Evolutionary conservation across 2,888 invertebrate genomes (phyloP), one percentile per base, ranked within the genome.

Genomic region (Parnassius orleans): DNA sequence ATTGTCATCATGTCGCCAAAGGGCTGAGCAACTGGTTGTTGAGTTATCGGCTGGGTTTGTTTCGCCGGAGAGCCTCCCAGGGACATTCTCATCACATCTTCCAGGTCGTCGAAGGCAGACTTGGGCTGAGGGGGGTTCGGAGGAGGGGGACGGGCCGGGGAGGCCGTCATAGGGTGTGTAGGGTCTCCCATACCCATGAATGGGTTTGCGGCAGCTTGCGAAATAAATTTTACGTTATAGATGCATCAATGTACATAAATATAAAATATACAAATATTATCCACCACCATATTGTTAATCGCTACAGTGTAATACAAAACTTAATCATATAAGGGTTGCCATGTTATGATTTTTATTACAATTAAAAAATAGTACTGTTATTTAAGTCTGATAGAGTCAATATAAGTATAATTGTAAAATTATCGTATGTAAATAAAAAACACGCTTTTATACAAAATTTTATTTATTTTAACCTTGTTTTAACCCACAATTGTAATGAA

Each of bases 51-150:
- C 67, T 80, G 83, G 60, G 75, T 64, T 2, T 76, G 71, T 69
- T 86, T 86, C 60, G 89, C 87, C 57, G 94, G 94, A 60, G 94
- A 94, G 64, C 94, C 93, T 57, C 94, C 94, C 74, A 95, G 92
- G 57, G 94, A 94, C 92, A 94, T 93, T 64, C 94, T 90, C 87
- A 95, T 94, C 62, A 93, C 94, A 76, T 94, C 94, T 76, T 94
- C 94, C 69, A 95, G 92, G 74, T 94, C 94, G 76, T 94, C 94
- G 80, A 94, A 93, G 46, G 94, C 94, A 71, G 93, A 94, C 75
- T 94, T 94, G 60, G 90, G 90, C 66, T 87, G 85, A 58, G 83
- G 80, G 66, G 86, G 86, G 68, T 80, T 76, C 46, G 92, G 90
- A 62, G 90, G 92, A 57, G 93, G 92, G 81, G 89, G 93, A 77